phyloP scores from a whole-genome alignment of 1,140 invertebrate species.

The Apis dorsata region DNA sequence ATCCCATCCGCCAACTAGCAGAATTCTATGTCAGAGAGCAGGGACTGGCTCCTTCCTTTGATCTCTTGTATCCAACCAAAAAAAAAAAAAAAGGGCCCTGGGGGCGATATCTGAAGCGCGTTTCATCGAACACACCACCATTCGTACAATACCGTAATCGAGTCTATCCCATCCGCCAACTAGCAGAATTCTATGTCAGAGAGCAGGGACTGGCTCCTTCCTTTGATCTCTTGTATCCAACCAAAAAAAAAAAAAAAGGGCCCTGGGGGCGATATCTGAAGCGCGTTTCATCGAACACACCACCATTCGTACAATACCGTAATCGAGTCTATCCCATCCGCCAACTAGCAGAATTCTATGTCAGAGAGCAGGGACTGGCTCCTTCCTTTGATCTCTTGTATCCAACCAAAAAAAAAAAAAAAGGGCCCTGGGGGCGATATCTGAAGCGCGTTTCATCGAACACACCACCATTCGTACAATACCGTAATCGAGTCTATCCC shows the following conservation, averaged over 20 bases:
- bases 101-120: too few species aligned
- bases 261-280: too few species aligned
- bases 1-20: neutral
- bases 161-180: too few species aligned
- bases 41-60: neutral
- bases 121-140: too few species aligned
- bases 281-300: neutral
- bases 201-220: too few species aligned
- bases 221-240: too few species aligned
- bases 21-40: slow-evolving; percentile 13
- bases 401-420: too few species aligned
- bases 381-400: slow-evolving; percentile 25
- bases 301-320: neutral
- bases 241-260: too few species aligned
- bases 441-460: neutral
- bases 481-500: slow-evolving; percentile 1
- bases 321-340: slow-evolving; percentile 1
- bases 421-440: too few species aligned
- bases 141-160: too few species aligned
- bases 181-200: too few species aligned
- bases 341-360: slow-evolving; percentile 18
- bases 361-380: neutral
- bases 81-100: too few species aligned
- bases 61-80: slow-evolving; percentile 9
- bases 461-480: neutral